A percentile compares a stretch with the other conserved stretches of the same genome.
phyloP scores from a whole-genome alignment of 2,113 vertebrate species.

The Eubucco bourcierii region DNA sequence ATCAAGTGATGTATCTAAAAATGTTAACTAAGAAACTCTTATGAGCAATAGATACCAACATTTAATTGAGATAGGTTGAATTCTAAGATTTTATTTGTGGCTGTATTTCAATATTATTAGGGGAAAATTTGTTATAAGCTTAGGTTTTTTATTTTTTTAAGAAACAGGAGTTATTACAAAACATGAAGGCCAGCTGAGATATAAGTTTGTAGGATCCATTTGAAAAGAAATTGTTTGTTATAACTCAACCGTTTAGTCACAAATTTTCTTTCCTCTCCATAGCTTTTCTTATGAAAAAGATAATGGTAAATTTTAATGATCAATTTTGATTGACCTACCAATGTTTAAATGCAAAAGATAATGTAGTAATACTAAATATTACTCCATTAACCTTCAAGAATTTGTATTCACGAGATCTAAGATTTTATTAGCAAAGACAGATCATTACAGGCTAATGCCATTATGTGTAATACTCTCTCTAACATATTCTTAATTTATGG shows the following conservation, averaged over 20 bases:
- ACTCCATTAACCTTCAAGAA: conserved; percentile 13
- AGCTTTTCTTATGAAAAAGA: not conserved
- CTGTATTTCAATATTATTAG: not conserved
- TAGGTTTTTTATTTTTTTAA: not conserved
- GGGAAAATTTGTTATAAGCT: not conserved
- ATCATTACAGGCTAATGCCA: not conserved
- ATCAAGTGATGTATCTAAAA: not conserved
- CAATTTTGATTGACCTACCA: not conserved
- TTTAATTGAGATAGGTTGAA: not conserved
- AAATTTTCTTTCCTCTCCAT: not conserved
- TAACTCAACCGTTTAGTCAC: not conserved
- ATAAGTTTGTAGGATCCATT: not conserved
- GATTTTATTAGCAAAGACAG: conserved; percentile 7
- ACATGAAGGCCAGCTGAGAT: not conserved
- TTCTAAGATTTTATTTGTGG: not conserved
- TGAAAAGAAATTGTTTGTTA: not conserved
- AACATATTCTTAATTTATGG: not conserved
- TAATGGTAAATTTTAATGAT: not conserved
- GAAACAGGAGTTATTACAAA: not conserved
- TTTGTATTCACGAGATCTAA: not conserved
- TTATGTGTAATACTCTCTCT: not conserved
- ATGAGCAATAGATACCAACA: not conserved
- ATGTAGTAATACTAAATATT: not conserved
- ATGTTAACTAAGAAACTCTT: not conserved
- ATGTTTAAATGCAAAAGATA: not conserved